phyloP scores from a whole-genome alignment of 2,113 vertebrate genomes.

The Hiodon alosoides region DNA sequence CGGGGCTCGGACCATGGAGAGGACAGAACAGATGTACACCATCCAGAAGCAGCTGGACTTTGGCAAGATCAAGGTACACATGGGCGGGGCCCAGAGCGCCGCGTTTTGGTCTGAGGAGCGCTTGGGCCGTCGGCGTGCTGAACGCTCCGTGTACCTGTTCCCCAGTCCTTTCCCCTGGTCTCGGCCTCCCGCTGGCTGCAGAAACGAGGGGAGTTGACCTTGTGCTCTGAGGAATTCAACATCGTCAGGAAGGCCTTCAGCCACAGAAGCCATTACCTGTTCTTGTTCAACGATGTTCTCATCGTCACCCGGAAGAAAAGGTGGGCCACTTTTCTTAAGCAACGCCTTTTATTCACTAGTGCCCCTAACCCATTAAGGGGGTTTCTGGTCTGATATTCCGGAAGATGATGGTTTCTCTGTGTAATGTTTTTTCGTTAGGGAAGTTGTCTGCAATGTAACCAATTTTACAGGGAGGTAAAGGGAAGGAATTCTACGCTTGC shows the following conservation, averaged over 20 bases:
- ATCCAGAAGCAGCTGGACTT: conserved; percentile 94
- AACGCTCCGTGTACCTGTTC: conserved; percentile 7
- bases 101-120: neutral
- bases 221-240: conserved; percentile 69
- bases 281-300: conserved; percentile 86
- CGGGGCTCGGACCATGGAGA: conserved; percentile 85
- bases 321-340: conserved; percentile 42
- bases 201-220: conserved; percentile 76
- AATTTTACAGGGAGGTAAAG: too few species aligned
- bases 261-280: conserved; percentile 73
- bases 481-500: too few species aligned
- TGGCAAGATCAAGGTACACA: conserved; percentile 83
- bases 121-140: neutral
- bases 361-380: too few species aligned
- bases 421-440: too few species aligned
- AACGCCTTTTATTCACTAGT: too few species aligned
- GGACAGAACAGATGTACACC: conserved; percentile 88
- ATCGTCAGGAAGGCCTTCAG: conserved; percentile 78
- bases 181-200: conserved; percentile 85
- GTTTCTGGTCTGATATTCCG: too few species aligned
- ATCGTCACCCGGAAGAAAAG: conserved; percentile 91
- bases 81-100: neutral
- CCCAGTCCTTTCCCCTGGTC: conserved; percentile 76
- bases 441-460: too few species aligned
- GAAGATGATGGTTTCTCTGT: too few species aligned